Evolutionary conservation across 1,140 invertebrate species (phyloP), one percentile per base, ranked within the genome.

Genomic region (Marisa cornuarietis): DNA sequence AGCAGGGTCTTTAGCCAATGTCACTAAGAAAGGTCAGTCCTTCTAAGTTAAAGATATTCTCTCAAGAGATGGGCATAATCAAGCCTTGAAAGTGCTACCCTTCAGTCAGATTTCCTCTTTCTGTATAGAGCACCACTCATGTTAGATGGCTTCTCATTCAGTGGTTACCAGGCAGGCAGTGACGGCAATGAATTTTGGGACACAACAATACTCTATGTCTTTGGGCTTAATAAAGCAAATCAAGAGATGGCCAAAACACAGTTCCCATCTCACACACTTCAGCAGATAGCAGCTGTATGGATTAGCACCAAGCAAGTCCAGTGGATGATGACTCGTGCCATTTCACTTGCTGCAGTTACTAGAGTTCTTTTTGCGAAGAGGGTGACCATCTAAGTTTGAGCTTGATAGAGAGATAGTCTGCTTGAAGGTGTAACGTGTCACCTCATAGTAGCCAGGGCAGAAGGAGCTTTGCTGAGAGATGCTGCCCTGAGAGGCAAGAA

Each of bases 401-500:
- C 42, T 52, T 52, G 82, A 83, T 14, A 87, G 72, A 13, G 85
- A 87, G 31, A 90, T 84, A 5, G 87, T 88, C 72, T 89, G 89
- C 81, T 90, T 90, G 81, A 89, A 90, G 7, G 87, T 89, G 80
- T 89, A 90, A 20, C 88, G 79, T 14, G 88, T 90, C 54, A 90
- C 87, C 66, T 89, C 89, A 54, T 85, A 89, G 77, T 84, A 89
- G 0, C 87, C 88, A 0, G 88, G 88, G 68, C 83, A 85, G 77
- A 86, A 89, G 14, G 83, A 81, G 51, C 85, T 85, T 58, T 83
- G 83, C 74, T 87, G 87, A 8, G 81, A 83, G 22, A 85, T 77
- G 58, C 76, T 79, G 42, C 72, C 49, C 73, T 83, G 79, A 20
- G 85, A 86, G 31, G 79, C 73, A 22, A 87, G 62, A 24, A 76